Conservation (phyloP, 2,888 invertebrate genomes). For the Aspidiotus destructor region DNA sequence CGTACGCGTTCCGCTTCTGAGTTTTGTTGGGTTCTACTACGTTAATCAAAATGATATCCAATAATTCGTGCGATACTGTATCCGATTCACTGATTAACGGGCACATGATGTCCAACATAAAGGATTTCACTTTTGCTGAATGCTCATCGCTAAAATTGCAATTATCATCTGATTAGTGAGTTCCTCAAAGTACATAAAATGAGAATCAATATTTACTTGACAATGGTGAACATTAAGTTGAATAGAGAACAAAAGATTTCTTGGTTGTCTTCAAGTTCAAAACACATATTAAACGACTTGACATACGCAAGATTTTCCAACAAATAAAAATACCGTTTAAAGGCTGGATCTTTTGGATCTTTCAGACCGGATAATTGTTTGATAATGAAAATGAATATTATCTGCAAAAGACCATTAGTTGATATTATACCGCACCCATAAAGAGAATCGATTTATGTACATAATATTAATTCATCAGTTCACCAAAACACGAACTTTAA, state of each 20-base stretch:
- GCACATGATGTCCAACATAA: conserved; percentile 91
- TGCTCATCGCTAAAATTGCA: conserved; percentile 70
- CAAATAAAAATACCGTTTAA: conserved; percentile 94
- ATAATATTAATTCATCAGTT: not conserved
- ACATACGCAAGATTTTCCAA: conserved; percentile 94
- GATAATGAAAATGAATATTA: conserved; percentile 87
- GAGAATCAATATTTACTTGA: conserved; percentile 62
- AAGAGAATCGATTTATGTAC: not conserved
- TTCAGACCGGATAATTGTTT: conserved; percentile 85
- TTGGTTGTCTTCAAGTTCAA: conserved; percentile 93
- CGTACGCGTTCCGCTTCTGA: conserved; percentile 78
- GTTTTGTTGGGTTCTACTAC: conserved; percentile 89
- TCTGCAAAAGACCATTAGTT: conserved; percentile 44
- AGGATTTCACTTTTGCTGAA: conserved; percentile 88
- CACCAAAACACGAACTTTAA: conserved; percentile 49
- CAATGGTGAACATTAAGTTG: conserved; percentile 87
- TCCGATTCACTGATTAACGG: conserved; percentile 93
- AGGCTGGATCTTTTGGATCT: conserved; percentile 93
- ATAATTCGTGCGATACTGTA: conserved; percentile 82
- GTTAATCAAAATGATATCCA: conserved; percentile 87
- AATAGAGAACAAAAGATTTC: conserved; percentile 92
- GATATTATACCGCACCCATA: not conserved
- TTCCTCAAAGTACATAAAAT: not conserved
- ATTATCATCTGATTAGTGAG: not conserved
- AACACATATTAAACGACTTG: conserved; percentile 97